These are phyloP conservation scores for Botia kubotai DNA, from an alignment of 2,797 vertebrate genomes.

Conservation along the genomic window DNA sequence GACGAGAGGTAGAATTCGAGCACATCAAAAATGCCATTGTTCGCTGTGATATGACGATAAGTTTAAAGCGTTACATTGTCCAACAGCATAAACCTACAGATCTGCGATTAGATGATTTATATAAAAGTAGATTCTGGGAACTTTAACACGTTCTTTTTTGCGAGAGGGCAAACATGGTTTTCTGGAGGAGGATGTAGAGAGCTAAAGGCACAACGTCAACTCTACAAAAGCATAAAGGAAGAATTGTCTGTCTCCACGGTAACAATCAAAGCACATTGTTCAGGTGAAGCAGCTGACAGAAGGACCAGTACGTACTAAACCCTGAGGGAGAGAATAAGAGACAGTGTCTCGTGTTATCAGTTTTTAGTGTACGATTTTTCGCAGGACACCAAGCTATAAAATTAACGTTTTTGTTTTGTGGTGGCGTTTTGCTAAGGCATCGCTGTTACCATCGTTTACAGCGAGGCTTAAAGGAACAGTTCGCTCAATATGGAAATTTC, in stretches of 20 bases:
- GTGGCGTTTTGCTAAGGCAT: no score
- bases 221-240: constrained; percentile 60
- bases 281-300: constrained; percentile 86
- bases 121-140: constrained; percentile 8
- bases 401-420: no score
- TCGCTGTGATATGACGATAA: constrained; percentile 15
- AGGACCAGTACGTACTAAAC: constrained; percentile 79
- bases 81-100: neutral
- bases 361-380: no score
- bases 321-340: no score
- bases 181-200: constrained; percentile 41
- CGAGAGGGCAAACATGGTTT: constrained; percentile 20
- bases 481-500: no score
- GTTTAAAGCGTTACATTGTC: neutral
- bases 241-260: constrained; percentile 84
- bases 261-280: constrained; percentile 88
- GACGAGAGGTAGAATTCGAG: constrained; percentile 21
- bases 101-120: constrained; percentile 14
- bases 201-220: constrained; percentile 40
- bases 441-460: no score
- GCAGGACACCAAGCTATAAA: no score
- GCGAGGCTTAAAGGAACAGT: no score
- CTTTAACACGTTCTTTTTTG: neutral
- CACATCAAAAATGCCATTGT: constrained; percentile 8
- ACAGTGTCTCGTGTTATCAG: no score